A percentile compares a stretch with the other conserved stretches of the same genome.
phyloP scores from a whole-genome alignment of 2,113 vertebrate species.

The Cygnus atratus region DNA sequence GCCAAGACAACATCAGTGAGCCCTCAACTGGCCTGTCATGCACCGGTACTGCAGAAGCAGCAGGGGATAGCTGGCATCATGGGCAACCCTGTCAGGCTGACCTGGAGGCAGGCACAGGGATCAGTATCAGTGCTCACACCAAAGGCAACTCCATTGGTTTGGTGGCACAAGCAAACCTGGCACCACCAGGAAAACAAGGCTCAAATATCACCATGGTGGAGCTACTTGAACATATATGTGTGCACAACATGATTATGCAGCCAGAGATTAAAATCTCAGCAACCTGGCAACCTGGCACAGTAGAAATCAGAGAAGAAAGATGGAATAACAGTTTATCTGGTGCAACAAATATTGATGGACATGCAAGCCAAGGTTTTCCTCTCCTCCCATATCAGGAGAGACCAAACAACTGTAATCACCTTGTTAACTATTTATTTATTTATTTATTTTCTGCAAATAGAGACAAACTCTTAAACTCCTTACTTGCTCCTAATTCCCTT shows the following conservation, averaged over 20 bases:
- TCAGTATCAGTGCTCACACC: background rate
- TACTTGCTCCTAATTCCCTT: background rate
- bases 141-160: background rate
- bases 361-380: background rate
- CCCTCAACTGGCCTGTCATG: background rate
- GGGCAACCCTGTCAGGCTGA: slow-evolving; percentile 6
- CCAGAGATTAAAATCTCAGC: background rate
- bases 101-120: background rate
- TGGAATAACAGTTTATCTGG: rapidly evolving
- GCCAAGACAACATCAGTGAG: background rate
- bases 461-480: background rate
- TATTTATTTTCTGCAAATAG: background rate
- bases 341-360: background rate
- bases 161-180: background rate
- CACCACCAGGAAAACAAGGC: background rate
- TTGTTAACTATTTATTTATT: background rate
- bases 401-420: background rate
- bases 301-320: background rate
- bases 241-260: rapidly evolving
- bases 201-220: rapidly evolving
- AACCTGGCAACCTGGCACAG: rapidly evolving
- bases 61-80: background rate
- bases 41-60: background rate
- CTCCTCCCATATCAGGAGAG: background rate
- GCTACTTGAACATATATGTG: background rate